A percentile compares a stretch with the other conserved stretches of the same genome.
Conservation (phyloP, 1,140 invertebrate species). For the Sycophila sp. region DNA sequence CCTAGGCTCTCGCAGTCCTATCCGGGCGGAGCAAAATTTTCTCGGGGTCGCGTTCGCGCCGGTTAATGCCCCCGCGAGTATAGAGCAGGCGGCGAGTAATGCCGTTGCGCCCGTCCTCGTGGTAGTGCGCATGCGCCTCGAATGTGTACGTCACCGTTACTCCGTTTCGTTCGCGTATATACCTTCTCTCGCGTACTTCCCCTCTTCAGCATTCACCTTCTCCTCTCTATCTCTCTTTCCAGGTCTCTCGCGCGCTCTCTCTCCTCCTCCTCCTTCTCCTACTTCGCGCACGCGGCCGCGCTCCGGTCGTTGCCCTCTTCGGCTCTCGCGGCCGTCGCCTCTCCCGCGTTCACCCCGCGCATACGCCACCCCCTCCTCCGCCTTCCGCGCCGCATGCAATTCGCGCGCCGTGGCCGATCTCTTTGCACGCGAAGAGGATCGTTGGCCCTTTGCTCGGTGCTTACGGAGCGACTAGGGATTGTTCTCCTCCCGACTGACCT, state of each 20-base stretch:
- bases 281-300: conserved; percentile 39
- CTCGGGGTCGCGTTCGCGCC: conserved; percentile 55
- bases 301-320: conserved; percentile 66
- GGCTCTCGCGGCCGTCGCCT: conserved; percentile 44
- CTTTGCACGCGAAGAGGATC: no score
- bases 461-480: no score
- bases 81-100: conserved; percentile 6
- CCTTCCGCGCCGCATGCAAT: conserved; percentile 7
- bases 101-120: conserved; percentile 29
- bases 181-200: conserved; percentile 19
- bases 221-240: conserved; percentile 41
- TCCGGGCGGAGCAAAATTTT: conserved; percentile 21
- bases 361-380: neutral
- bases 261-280: conserved; percentile 26
- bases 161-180: conserved; percentile 52
- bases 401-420: neutral
- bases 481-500: neutral
- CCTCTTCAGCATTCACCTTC: conserved; percentile 47
- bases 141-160: conserved; percentile 66
- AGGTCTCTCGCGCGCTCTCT: conserved; percentile 16
- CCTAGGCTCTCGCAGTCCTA: conserved; percentile 3
- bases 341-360: conserved; percentile 21
- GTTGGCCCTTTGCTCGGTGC: neutral
- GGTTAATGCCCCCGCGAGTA: conserved; percentile 62
- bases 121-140: conserved; percentile 52